These are phyloP conservation scores for Platorchestia sp. DNA, from an alignment of 1,140 invertebrate genomes.

Conservation along the genomic window DNA sequence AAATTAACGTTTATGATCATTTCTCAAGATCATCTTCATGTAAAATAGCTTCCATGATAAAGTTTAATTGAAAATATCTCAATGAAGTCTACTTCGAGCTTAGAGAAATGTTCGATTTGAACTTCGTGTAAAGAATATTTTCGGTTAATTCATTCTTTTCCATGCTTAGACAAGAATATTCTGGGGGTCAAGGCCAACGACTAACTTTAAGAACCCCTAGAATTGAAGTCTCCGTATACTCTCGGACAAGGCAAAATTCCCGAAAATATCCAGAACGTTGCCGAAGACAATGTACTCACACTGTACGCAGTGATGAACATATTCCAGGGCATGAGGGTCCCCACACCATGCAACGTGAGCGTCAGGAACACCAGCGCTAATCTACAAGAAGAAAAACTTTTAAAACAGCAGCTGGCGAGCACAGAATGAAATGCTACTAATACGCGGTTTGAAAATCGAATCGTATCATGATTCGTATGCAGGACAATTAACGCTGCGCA, in stretches of 20 bases:
- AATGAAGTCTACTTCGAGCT: background rate
- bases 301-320: constrained; percentile 97
- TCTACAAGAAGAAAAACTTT: constrained; percentile 70
- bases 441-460: background rate
- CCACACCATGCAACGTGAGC: constrained; percentile 94
- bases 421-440: background rate
- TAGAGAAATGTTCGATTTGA: background rate
- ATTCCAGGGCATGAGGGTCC: constrained; percentile 97
- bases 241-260: too few species aligned
- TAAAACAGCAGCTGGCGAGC: background rate
- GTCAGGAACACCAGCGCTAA: constrained; percentile 90
- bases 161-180: background rate
- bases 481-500: background rate
- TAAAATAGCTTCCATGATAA: background rate
- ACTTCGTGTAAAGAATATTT: background rate
- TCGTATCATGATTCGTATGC: background rate
- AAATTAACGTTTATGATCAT: background rate
- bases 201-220: too few species aligned
- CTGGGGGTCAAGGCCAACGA: background rate
- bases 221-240: too few species aligned
- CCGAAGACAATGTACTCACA: constrained; percentile 74
- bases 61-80: background rate
- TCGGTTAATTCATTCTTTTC: background rate
- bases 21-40: background rate
- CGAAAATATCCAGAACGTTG: background rate